Conservation (phyloP, 2,797 vertebrate species). For the Limosa lapponica region DNA sequence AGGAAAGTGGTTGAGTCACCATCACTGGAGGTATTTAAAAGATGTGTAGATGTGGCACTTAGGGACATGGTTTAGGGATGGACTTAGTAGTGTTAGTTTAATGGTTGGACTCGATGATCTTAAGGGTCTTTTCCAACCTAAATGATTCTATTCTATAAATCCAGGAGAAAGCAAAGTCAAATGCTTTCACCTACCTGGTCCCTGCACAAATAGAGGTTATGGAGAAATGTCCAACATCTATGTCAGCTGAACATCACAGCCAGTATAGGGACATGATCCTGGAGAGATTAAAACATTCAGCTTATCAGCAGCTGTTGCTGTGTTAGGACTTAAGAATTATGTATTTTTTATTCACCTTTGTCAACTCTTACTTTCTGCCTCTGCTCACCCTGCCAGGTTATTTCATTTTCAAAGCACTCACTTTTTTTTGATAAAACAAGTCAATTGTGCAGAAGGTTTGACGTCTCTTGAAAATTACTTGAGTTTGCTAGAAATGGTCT, state of each 20-base stretch:
- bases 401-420: slow-evolving; percentile 14
- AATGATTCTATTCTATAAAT: background rate
- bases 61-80: background rate
- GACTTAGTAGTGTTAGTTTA: background rate
- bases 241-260: background rate
- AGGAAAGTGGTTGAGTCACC: background rate
- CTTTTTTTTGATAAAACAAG: background rate
- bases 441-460: background rate
- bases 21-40: background rate
- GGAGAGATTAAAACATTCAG: background rate
- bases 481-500: background rate
- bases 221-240: background rate
- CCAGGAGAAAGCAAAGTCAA: background rate
- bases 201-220: background rate
- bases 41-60: accelerated
- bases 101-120: accelerated
- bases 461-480: background rate
- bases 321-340: background rate
- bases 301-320: background rate
- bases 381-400: background rate
- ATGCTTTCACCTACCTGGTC: background rate
- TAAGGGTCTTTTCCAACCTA: background rate
- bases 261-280: background rate
- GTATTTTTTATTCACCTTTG: background rate
- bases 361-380: background rate